These are phyloP conservation scores for Cacoxenus indagator DNA, from an alignment of 2,888 invertebrate species.

Conservation along the genomic window DNA sequence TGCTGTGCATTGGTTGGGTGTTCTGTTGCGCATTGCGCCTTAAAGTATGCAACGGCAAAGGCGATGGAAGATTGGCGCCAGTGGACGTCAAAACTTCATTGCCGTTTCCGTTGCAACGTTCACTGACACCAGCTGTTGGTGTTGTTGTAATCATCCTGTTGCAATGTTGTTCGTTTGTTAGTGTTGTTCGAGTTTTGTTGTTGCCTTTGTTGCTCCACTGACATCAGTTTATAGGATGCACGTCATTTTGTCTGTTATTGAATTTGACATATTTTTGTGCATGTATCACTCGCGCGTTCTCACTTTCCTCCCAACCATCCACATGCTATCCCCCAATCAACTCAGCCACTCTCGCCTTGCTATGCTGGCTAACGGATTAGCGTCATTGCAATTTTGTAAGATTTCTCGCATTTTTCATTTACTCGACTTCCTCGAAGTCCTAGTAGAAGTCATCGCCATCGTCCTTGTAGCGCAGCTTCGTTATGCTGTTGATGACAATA, in stretches of 20 bases:
- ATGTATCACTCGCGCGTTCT: not conserved
- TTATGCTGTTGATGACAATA: constrained; percentile 21
- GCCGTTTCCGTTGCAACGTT: not conserved
- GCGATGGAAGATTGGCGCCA: not conserved
- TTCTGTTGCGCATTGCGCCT: constrained; percentile 3
- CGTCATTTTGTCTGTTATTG: constrained; percentile 54
- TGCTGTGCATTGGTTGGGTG: not conserved
- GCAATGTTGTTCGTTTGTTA: not conserved
- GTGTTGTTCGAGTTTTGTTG: not conserved
- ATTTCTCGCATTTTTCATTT: constrained; percentile 44
- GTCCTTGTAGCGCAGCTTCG: not conserved
- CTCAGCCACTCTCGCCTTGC: not conserved
- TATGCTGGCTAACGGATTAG: constrained; percentile 42
- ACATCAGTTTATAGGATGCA: constrained; percentile 28
- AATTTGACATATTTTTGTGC: constrained; percentile 52
- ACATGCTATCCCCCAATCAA: not conserved
- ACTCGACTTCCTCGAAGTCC: constrained; percentile 37
- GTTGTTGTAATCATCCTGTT: no score
- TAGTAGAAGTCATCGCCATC: constrained; percentile 28
- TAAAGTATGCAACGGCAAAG: constrained; percentile 3
- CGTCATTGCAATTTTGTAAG: constrained; percentile 45
- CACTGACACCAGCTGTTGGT: no score
- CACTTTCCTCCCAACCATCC: not conserved
- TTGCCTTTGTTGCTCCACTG: not conserved
- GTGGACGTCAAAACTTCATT: not conserved